Base-by-base conservation (phyloP, 2,888 invertebrate species). In the Cryptophagus acutangulus region DNA sequence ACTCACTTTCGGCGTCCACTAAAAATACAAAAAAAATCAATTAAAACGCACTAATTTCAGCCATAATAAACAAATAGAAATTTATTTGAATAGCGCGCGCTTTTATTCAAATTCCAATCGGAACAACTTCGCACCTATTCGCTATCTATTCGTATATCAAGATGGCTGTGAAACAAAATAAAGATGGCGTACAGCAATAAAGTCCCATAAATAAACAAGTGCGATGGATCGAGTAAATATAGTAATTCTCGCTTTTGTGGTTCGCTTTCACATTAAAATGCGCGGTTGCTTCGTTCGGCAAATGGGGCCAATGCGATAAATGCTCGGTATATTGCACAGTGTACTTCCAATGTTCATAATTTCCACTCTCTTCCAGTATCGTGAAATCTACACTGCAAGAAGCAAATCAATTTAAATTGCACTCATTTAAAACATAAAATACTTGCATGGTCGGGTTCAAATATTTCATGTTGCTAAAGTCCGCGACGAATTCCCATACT, bases 401-500 rank as follows among this genome's bases (percentile, higher is more conserved):
- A 31, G 3, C 13, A 3, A 13, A 3, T 31, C 4, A 13, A 9
- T 9, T 15, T 31, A 3, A 8, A 20, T 20, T 20, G 6, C n/a
- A 15, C 4, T 31, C 16, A n/a, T 15, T 6, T 15, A 8, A 31
- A 16, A 31, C n/a, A 31, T 15, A 12, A 38, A 39, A 9, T 20
- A 74, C 79, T 76, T 69, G 84, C 85, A 85, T 80, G 12, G 82
- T 80, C 12, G 84, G 84, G 67, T 84, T 84, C 17, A 85, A 68
- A 49, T 73, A 71, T 56, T 77, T 77, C 77, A 82, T 79, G 61
- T 84, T 83, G 56, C 77, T 81, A 56, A 84, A 84, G 67, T 84
- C 84, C 1, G 84, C 80, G n/a, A 84, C 77, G 65, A 75, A 84
- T 63, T 83, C 82, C 84, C 84, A 84, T 18, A 81, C 78, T 17